Base-by-base conservation (phyloP, 2,797 vertebrate genomes). In the Dryobates pubescens region DNA sequence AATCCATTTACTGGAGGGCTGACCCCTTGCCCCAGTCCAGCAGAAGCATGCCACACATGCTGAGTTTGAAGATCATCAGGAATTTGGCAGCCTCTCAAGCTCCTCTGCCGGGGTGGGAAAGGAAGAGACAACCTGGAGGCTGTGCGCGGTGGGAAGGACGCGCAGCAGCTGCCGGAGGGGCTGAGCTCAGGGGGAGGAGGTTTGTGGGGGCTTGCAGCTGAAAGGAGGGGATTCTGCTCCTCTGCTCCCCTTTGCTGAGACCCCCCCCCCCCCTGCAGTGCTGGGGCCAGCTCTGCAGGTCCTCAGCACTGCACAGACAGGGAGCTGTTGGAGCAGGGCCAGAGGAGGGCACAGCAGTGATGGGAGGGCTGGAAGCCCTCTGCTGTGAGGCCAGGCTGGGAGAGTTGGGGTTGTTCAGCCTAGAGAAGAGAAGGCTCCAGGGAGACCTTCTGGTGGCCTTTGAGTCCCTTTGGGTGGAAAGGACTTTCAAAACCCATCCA, bases 21-120 rank as follows among this genome's bases (percentile, higher is more conserved):
- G 38, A 51, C 81, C 88, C 70, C 73, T 91, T 89, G 77, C 45
- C 77, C 79, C 49, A 5, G 4, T 23, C 67, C 63, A 34, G 67
- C 87, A 18, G 30, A 89, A 59, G 14, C 58, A 47, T 2, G 3
- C 30, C 2, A 36, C 24, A 3, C 34, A 9, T 14, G 71, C 82
- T 4, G 13, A 24, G 76, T 49, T 81, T 88, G 54, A 30, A 91
- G 88, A n/a, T 45, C 8, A 49, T 74, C 6, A 6, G 85, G 68
- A 84, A 73, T 77, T 79, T 89, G 91, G 89, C 84, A 72, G 74
- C 77, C 23, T 72, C 63, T 82, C 85, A 49, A 72, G 67, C 17
- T 5, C 59, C 26, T 1, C 36, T 56, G 71, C 81, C 86, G 53
- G 49, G 6, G 0, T 34, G 78, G 77, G 64, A 43, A 56, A 51